phyloP scores from a whole-genome alignment of 2,113 vertebrate genomes.

The Corythornis madagascariensis region DNA sequence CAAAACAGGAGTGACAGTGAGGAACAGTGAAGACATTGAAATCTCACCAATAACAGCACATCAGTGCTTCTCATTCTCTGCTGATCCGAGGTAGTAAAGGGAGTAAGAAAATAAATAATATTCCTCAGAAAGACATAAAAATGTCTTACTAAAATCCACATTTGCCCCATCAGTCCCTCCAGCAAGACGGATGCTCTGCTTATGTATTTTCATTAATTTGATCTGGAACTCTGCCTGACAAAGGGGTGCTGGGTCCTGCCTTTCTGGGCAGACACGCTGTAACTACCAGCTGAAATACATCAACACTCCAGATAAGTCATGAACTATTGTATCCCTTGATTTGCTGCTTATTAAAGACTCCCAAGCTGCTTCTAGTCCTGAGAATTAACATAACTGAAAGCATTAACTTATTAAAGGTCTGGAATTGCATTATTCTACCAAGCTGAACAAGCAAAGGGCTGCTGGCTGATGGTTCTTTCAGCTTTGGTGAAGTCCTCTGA shows the following conservation, averaged over 20 bases:
- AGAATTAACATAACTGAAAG: slow-evolving; percentile 1
- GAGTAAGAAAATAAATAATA: slow-evolving; percentile 55
- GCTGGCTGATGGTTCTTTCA: neutral
- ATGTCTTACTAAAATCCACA: neutral
- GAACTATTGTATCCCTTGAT: neutral
- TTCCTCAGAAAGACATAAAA: slow-evolving; percentile 51
- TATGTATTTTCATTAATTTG: slow-evolving; percentile 8
- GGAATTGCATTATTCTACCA: neutral
- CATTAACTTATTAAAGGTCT: neutral
- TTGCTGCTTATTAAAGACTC: slow-evolving; percentile 43
- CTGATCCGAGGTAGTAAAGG: slow-evolving; percentile 51
- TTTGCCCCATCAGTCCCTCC: neutral
- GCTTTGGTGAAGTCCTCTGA: neutral
- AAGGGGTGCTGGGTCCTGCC: neutral
- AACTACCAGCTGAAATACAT: slow-evolving; percentile 56
- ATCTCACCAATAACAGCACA: slow-evolving; percentile 19
- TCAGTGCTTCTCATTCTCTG: slow-evolving; percentile 23
- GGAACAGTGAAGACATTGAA: slow-evolving; percentile 47
- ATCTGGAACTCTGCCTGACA: slow-evolving; percentile 29
- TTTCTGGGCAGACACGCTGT: slow-evolving; percentile 19
- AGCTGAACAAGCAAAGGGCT: neutral
- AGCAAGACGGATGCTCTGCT: neutral
- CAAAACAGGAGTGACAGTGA: neutral
- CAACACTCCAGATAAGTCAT: slow-evolving; percentile 51
- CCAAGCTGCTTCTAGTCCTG: neutral